These are phyloP conservation scores for Ips typographus DNA, from an alignment of 1,140 invertebrate species.

Conservation along the genomic window DNA sequence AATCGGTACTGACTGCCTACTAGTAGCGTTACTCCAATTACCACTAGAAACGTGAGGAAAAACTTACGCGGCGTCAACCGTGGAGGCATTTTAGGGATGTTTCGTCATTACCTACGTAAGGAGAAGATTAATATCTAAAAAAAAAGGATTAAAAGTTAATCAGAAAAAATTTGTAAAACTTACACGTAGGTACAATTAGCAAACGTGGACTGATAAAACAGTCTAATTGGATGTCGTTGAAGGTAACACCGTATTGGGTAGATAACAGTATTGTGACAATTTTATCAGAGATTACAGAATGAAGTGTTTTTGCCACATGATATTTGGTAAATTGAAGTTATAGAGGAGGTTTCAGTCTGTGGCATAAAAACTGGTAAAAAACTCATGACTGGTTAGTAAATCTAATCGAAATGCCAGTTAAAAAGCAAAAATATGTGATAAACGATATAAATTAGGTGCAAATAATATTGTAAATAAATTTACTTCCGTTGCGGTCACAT, in stretches of 20 bases:
- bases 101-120: conserved; percentile 41
- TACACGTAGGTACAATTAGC: neutral
- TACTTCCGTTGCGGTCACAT: neutral
- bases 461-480: neutral
- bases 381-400: no score
- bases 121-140: neutral
- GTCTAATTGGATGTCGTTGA: no score
- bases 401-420: no score
- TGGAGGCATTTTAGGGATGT: conserved; percentile 48
- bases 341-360: no score
- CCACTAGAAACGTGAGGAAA: conserved; percentile 44
- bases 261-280: no score
- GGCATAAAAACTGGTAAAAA: no score
- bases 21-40: conserved; percentile 43
- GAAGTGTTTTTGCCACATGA: no score
- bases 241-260: no score
- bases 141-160: neutral
- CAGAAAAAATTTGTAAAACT: neutral
- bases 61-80: conserved; percentile 49
- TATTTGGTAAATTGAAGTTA: no score
- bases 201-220: no score
- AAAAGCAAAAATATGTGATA: neutral
- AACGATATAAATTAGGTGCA: neutral
- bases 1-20: conserved; percentile 42
- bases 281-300: no score